Percentiles rank a stretch among this genome's conserved stretches.
Evolutionary conservation across 2,888 invertebrate genomes (phyloP).

Genomic region (Polydrusus tereticollis): DNA sequence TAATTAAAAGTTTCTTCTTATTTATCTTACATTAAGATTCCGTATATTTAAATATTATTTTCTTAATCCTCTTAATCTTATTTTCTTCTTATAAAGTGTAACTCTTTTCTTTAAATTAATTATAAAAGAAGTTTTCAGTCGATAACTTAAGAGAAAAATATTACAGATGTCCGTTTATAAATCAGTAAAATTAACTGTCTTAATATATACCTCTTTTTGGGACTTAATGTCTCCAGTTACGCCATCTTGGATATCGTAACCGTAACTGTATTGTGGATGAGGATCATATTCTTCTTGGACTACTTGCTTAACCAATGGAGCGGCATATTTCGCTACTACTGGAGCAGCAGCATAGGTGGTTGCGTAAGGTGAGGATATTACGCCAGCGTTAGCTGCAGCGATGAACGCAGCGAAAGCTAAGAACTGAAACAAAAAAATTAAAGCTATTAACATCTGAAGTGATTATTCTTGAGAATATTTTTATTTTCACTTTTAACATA

Average conservation of each 20-base stretch:
- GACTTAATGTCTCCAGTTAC: slow-evolving; percentile 71
- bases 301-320: slow-evolving; percentile 60
- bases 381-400: slow-evolving; percentile 62
- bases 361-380: slow-evolving; percentile 33
- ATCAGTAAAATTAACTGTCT: background rate
- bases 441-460: background rate
- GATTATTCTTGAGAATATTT: too few species aligned
- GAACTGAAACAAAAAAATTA: slow-evolving; percentile 41
- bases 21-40: too few species aligned
- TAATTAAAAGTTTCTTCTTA: too few species aligned
- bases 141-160: too few species aligned
- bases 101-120: too few species aligned
- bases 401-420: slow-evolving; percentile 49
- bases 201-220: slow-evolving; percentile 59
- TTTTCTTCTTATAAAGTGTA: too few species aligned
- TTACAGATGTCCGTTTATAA: too few species aligned
- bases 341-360: slow-evolving; percentile 37
- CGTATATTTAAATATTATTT: too few species aligned
- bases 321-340: slow-evolving; percentile 44
- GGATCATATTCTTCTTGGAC: slow-evolving; percentile 59
- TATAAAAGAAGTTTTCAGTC: too few species aligned
- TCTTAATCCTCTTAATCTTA: too few species aligned
- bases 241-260: slow-evolving; percentile 71
- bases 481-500: too few species aligned
- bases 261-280: slow-evolving; percentile 70